phyloP scores from a whole-genome alignment of 2,888 invertebrate genomes.

The Scotopteryx bipunctaria region DNA sequence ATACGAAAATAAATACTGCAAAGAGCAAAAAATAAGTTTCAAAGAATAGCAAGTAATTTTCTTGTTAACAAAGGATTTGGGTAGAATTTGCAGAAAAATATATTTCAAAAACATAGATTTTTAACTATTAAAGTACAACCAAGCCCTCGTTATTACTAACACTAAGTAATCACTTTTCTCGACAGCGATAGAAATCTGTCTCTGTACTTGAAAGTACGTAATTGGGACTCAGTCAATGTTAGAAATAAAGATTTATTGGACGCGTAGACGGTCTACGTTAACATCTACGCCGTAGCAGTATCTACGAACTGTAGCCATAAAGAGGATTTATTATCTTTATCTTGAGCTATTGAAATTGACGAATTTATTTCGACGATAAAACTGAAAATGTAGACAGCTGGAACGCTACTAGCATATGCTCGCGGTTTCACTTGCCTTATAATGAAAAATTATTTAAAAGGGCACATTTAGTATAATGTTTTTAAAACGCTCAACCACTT shows the following conservation, averaged over 20 bases:
- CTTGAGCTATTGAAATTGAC: conserved; percentile 2
- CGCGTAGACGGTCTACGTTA: conserved; percentile 27
- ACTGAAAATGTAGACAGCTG: too few species aligned
- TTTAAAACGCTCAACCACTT: too few species aligned
- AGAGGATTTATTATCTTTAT: conserved; percentile 11
- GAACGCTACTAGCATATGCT: too few species aligned
- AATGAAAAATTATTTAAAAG: too few species aligned
- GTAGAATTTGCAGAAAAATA: background rate
- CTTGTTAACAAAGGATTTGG: conserved; percentile 2
- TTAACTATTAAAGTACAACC: background rate
- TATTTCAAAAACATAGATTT: background rate
- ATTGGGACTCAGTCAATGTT: conserved; percentile 16
- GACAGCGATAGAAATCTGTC: background rate
- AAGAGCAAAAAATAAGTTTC: background rate
- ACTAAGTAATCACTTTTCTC: background rate
- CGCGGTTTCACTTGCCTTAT: too few species aligned
- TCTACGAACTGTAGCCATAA: conserved; percentile 19
- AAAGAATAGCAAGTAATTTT: background rate
- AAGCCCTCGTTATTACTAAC: background rate
- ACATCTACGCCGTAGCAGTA: conserved; percentile 21
- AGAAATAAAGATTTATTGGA: conserved; percentile 21
- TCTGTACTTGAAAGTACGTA: conserved; percentile 12
- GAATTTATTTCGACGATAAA: background rate
- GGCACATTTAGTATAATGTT: too few species aligned
- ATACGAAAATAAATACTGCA: too few species aligned